These are phyloP conservation scores for Homarus americanus DNA, from an alignment of 1,140 invertebrate species.

Conservation along the genomic window DNA sequence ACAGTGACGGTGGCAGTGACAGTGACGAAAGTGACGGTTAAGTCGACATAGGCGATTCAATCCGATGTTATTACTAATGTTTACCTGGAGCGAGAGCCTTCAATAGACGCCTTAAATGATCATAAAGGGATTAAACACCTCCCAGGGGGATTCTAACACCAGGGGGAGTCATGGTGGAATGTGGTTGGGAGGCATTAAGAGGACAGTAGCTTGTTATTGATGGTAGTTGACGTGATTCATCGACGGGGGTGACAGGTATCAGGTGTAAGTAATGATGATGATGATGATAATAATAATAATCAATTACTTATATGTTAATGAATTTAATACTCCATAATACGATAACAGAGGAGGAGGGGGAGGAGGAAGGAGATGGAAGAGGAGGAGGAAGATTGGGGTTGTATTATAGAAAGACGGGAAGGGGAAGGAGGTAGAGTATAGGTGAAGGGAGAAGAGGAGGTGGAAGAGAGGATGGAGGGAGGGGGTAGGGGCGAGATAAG, in stretches of 20 bases:
- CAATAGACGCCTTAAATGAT: background rate
- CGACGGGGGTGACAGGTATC: too few relatives aligned
- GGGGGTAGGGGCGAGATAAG: slow-evolving; percentile 43
- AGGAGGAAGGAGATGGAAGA: background rate
- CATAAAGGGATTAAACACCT: slow-evolving; percentile 8
- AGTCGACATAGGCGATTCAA: background rate
- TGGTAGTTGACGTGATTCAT: background rate
- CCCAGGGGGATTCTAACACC: background rate
- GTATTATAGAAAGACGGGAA: background rate
- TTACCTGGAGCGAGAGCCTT: background rate
- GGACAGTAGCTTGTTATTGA: background rate
- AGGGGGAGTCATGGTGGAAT: background rate
- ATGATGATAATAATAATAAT: too few relatives aligned
- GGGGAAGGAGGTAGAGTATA: background rate
- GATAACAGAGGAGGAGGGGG: background rate
- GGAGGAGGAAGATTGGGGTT: slow-evolving; percentile 1
- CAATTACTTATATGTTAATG: too few relatives aligned
- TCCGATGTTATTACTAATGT: background rate
- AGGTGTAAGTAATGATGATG: too few relatives aligned
- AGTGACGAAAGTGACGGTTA: background rate
- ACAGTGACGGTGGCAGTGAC: background rate
- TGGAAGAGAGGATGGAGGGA: background rate
- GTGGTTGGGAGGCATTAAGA: background rate
- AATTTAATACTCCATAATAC: background rate
- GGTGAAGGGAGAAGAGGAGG: background rate